Conservation (phyloP, 2,888 invertebrate species). For the Prosapia bicincta region DNA sequence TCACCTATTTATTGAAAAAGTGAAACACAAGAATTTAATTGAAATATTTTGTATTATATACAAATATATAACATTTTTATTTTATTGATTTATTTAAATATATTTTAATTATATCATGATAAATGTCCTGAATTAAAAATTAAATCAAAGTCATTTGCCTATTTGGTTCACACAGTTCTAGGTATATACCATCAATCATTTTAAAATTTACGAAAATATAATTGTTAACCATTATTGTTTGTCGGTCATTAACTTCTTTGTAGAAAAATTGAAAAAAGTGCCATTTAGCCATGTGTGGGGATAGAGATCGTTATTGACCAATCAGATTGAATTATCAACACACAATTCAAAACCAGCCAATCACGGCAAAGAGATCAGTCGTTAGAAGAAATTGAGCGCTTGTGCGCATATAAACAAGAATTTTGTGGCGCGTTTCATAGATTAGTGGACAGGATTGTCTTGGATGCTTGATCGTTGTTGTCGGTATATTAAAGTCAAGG, state of each 20-base stretch:
- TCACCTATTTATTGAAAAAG: no score
- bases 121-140: background rate
- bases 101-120: background rate
- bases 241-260: background rate
- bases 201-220: background rate
- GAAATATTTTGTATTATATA: no score
- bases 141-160: background rate
- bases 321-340: background rate
- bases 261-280: no score
- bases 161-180: background rate
- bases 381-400: background rate
- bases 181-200: background rate
- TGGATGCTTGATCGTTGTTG: background rate
- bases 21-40: no score
- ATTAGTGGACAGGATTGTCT: background rate
- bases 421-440: background rate
- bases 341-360: background rate
- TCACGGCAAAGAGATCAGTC: background rate
- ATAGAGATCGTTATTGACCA: background rate
- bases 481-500: background rate
- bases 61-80: no score
- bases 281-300: background rate
- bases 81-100: no score
- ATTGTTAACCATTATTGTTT: background rate
- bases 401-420: background rate